Percentiles rank a stretch among this genome's conserved stretches.
Evolutionary conservation across 2,888 invertebrate species (phyloP).

Genomic region (Monochamus alternatus): DNA sequence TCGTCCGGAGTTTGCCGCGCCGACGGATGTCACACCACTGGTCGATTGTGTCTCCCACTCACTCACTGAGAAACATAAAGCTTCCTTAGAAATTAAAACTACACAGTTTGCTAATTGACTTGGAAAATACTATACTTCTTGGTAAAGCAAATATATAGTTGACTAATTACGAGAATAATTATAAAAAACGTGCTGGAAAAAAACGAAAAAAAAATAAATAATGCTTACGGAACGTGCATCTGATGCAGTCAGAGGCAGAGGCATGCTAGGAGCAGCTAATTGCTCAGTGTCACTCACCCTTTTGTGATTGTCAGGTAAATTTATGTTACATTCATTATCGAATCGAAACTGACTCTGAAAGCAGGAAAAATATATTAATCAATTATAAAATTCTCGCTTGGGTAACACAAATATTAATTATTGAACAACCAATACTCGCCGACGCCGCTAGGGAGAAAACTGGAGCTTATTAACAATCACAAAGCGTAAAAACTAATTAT

Average conservation of each 20-base stretch:
- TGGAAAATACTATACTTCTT: no score
- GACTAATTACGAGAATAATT: neutral
- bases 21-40: no score
- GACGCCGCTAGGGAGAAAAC: no score
- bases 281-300: conserved; percentile 86
- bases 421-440: neutral
- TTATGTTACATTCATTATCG: conserved; percentile 99
- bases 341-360: conserved; percentile 98
- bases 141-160: no score
- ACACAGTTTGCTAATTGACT: no score
- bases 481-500: no score
- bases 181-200: conserved; percentile 27
- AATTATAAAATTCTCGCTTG: neutral
- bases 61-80: no score
- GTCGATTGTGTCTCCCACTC: no score
- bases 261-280: conserved; percentile 67
- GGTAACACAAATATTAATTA: neutral
- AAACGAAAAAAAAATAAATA: conserved; percentile 61
- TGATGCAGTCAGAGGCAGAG: conserved; percentile 64
- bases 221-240: conserved; percentile 76
- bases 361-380: neutral
- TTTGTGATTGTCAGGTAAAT: conserved; percentile 98
- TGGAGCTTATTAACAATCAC: no score
- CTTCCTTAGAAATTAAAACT: no score
- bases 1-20: no score